Conservation (phyloP, 2,113 vertebrate genomes). For the Sorex araneus region DNA sequence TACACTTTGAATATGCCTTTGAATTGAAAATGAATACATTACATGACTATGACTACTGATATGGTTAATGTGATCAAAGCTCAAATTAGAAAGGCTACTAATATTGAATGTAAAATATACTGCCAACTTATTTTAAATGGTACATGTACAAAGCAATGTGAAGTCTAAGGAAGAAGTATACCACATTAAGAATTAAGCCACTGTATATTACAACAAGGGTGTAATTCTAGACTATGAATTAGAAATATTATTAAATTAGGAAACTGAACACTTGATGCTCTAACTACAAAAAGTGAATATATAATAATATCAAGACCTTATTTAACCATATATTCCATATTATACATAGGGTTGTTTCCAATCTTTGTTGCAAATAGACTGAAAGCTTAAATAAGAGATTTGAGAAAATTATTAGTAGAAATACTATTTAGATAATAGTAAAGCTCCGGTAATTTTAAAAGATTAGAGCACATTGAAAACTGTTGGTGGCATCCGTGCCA, state of each 20-base stretch:
- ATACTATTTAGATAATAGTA: background rate
- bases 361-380: slow-evolving; percentile 13
- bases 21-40: background rate
- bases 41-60: background rate
- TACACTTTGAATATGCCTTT: slow-evolving; percentile 10
- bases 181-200: background rate
- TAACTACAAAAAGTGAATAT: background rate
- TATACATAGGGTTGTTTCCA: background rate
- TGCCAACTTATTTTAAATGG: slow-evolving; percentile 14
- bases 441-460: background rate
- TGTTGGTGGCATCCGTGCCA: too few species aligned
- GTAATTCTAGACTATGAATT: background rate
- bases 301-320: background rate
- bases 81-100: slow-evolving; percentile 19
- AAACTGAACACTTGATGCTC: background rate
- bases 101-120: background rate
- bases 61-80: background rate
- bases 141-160: background rate
- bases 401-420: background rate
- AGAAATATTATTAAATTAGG: background rate
- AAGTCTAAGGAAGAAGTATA: background rate
- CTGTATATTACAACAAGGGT: background rate
- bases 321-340: background rate
- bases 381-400: slow-evolving; percentile 18
- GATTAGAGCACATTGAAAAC: too few species aligned